These are phyloP conservation scores for Oncorhynchus nerka DNA, from an alignment of 2,113 vertebrate genomes.

Conservation along the genomic window DNA sequence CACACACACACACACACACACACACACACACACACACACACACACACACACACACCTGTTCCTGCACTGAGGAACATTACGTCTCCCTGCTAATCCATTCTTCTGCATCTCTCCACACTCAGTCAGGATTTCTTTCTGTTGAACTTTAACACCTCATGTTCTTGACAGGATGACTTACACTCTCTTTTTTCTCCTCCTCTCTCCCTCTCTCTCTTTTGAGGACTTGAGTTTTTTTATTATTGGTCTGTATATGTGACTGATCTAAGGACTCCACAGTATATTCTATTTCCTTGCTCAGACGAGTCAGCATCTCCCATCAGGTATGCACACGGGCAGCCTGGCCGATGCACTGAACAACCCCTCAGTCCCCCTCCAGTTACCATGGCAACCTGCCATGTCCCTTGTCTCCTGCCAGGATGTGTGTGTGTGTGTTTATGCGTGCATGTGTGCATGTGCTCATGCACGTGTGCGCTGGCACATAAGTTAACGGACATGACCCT, in stretches of 20 bases:
- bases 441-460: neutral
- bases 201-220: neutral
- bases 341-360: conserved; percentile 5
- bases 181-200: neutral
- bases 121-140: neutral
- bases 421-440: neutral
- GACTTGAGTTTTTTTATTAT: neutral
- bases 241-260: no score
- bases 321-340: neutral
- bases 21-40: no score
- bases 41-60: neutral
- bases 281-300: conserved; percentile 1
- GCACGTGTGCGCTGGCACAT: neutral
- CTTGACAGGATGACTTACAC: neutral
- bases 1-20: no score
- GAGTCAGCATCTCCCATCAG: neutral
- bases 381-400: conserved; percentile 51
- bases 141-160: neutral
- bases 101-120: neutral
- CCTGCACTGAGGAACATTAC: neutral
- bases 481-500: neutral
- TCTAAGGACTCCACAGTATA: neutral
- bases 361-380: conserved; percentile 23
- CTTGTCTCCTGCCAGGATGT: conserved; percentile 29
- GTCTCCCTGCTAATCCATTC: neutral